Evolutionary conservation across 2,797 vertebrate genomes (phyloP).

Genomic region (Triplophysa bombifrons): DNA sequence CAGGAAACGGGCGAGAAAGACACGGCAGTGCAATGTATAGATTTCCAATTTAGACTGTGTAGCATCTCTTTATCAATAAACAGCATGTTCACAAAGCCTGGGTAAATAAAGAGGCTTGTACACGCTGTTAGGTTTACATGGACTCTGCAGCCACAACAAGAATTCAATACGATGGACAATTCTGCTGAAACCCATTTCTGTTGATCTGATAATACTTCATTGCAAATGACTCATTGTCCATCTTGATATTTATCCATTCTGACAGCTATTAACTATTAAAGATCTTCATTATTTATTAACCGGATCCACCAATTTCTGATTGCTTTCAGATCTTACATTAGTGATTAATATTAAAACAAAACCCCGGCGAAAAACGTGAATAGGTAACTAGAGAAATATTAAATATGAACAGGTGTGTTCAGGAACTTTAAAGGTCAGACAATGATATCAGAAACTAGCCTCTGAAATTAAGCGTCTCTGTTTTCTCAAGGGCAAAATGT

Average conservation of each 20-base stretch:
- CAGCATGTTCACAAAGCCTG: slow-evolving; percentile 20
- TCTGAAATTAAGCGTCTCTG: slow-evolving; percentile 48
- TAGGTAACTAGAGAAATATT: slow-evolving; percentile 27
- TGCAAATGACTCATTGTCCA: slow-evolving; percentile 41
- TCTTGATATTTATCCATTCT: slow-evolving; percentile 48
- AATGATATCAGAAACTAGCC: slow-evolving; percentile 32
- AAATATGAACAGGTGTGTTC: slow-evolving; percentile 36
- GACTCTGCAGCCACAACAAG: not conserved
- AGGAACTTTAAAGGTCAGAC: slow-evolving; percentile 46
- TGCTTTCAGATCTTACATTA: slow-evolving; percentile 46
- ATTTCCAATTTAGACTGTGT: slow-evolving; percentile 24
- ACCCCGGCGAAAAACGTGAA: slow-evolving; percentile 8
- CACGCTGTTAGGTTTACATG: slow-evolving; percentile 30
- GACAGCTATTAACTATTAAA: slow-evolving; percentile 59
- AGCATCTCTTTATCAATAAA: slow-evolving; percentile 35
- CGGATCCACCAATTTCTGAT: slow-evolving; percentile 13
- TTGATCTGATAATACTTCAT: slow-evolving; percentile 45
- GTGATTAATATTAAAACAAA: slow-evolving; percentile 51
- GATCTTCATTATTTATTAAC: slow-evolving; percentile 50
- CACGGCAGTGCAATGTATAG: slow-evolving; percentile 8
- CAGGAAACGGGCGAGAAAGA: not conserved
- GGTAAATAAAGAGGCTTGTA: slow-evolving; percentile 43
- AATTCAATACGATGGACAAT: slow-evolving; percentile 28
- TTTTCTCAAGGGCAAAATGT: slow-evolving; percentile 57
- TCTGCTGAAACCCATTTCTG: slow-evolving; percentile 27